Evolutionary conservation across 1,140 invertebrate genomes (phyloP).

Genomic region (Asbolus verrucosus): DNA sequence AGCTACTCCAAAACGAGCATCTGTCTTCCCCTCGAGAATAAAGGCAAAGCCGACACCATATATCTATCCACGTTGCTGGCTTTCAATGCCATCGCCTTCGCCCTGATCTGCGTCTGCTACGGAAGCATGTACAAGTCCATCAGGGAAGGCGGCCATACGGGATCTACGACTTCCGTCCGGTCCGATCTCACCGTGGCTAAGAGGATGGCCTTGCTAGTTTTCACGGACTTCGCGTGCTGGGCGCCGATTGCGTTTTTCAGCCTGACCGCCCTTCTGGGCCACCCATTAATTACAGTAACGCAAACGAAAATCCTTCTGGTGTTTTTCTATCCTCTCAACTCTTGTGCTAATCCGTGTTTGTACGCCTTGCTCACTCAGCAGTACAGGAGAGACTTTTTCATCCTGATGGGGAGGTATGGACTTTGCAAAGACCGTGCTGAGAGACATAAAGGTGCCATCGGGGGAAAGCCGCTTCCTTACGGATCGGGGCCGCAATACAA

Average conservation of each 20-base stretch:
- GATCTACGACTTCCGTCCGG: slow-evolving; percentile 72
- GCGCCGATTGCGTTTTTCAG: slow-evolving; percentile 88
- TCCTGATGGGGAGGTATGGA: slow-evolving; percentile 73
- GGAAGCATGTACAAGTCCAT: slow-evolving; percentile 83
- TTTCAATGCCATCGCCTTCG: slow-evolving; percentile 80
- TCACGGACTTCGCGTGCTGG: slow-evolving; percentile 90
- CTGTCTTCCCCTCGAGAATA: slow-evolving; percentile 78
- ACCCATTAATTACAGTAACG: slow-evolving; percentile 85
- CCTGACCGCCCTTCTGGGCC: slow-evolving; percentile 81
- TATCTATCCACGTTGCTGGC: slow-evolving; percentile 80
- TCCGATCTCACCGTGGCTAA: slow-evolving; percentile 85
- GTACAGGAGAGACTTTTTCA: slow-evolving; percentile 82
- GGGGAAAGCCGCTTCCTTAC: slow-evolving; percentile 61
- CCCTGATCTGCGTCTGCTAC: slow-evolving; percentile 84
- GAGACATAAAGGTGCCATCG: slow-evolving; percentile 59
- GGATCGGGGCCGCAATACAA: slow-evolving; percentile 48
- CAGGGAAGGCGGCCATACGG: slow-evolving; percentile 68
- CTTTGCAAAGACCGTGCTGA: slow-evolving; percentile 65
- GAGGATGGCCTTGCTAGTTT: slow-evolving; percentile 88
- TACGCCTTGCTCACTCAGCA: slow-evolving; percentile 91
- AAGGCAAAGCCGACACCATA: slow-evolving; percentile 71
- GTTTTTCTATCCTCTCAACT: slow-evolving; percentile 94
- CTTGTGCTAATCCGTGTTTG: slow-evolving; percentile 91
- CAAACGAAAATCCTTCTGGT: slow-evolving; percentile 90
- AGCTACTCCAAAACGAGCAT: slow-evolving; percentile 79